These are phyloP conservation scores for Pterocles gutturalis DNA, from an alignment of 2,113 vertebrate species.

Conservation along the genomic window DNA sequence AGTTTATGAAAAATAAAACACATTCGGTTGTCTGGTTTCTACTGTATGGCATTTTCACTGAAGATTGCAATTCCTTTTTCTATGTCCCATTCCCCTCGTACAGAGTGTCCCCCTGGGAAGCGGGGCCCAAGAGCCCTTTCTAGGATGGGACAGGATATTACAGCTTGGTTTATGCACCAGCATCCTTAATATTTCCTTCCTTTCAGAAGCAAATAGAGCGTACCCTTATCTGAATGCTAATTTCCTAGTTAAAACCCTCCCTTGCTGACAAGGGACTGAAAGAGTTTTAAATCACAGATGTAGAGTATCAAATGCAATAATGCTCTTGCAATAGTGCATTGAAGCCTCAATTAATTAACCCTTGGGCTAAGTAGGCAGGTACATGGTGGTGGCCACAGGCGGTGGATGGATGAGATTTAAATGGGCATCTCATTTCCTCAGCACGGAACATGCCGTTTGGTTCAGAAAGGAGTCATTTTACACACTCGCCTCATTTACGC, in stretches of 20 bases:
- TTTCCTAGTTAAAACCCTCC: slow-evolving; percentile 96
- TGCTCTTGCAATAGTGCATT: slow-evolving; percentile 88
- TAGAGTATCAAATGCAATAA: slow-evolving; percentile 92
- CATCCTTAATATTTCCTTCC: slow-evolving; percentile 89
- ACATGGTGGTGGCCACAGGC: slow-evolving; percentile 90
- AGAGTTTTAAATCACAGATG: slow-evolving; percentile 96
- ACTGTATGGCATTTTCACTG: not conserved
- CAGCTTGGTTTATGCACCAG: slow-evolving; percentile 83
- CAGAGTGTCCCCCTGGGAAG: slow-evolving; percentile 35
- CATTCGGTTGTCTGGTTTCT: not conserved
- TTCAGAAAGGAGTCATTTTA: slow-evolving; percentile 94
- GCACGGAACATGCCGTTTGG: slow-evolving; percentile 87
- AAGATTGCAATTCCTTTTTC: slow-evolving; percentile 47
- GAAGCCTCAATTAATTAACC: slow-evolving; percentile 97
- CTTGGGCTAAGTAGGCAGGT: slow-evolving; percentile 88
- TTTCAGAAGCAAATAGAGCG: slow-evolving; percentile 88
- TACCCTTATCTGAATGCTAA: slow-evolving; percentile 99
- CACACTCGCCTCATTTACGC: slow-evolving; percentile 92
- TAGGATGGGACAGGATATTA: slow-evolving; percentile 83
- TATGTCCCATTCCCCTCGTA: slow-evolving; percentile 41
- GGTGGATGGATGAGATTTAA: slow-evolving; percentile 94
- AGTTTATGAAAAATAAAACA: slow-evolving; percentile 21
- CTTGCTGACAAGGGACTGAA: slow-evolving; percentile 86
- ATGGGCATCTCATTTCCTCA: slow-evolving; percentile 98
- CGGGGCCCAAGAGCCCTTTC: slow-evolving; percentile 74